Evolutionary conservation across 2,797 vertebrate genomes (phyloP).

Genomic region (Octomys mimax): DNA sequence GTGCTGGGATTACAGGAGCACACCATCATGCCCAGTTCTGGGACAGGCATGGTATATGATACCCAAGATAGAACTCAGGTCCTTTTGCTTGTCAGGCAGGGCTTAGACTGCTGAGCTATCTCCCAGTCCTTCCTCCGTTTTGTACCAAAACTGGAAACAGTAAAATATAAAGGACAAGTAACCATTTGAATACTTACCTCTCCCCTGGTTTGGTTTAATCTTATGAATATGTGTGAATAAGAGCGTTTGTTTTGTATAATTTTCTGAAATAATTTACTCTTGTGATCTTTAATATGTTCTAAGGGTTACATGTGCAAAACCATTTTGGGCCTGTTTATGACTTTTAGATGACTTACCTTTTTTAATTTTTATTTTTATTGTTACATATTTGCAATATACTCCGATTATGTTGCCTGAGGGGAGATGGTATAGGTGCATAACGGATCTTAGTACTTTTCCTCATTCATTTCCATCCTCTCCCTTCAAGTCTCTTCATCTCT

Average conservation of each 20-base stretch:
- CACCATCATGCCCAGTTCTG: too few relatives aligned
- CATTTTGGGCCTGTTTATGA: neutral
- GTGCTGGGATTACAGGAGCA: too few relatives aligned
- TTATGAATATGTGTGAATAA: neutral
- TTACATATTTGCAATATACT: neutral
- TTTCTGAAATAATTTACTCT: slow-evolving; percentile 15
- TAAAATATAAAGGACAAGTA: neutral
- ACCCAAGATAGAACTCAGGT: too few relatives aligned
- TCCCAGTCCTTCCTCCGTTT: neutral
- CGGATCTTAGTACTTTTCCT: neutral
- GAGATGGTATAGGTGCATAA: neutral
- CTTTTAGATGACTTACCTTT: neutral
- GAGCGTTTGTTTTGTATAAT: neutral
- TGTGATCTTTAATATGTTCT: neutral
- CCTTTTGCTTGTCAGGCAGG: too few relatives aligned
- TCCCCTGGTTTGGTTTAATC: neutral
- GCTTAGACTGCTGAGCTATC: too few relatives aligned
- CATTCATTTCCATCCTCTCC: neutral
- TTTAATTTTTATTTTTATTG: neutral
- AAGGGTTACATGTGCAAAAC: neutral
- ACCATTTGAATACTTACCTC: neutral
- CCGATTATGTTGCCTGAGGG: neutral
- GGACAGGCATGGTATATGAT: too few relatives aligned
- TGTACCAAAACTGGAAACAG: neutral
- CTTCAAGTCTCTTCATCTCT: neutral